A percentile compares a stretch with the other conserved stretches of the same genome.
phyloP scores from a whole-genome alignment of 1,140 invertebrate species.

The Anadara kagoshimensis region DNA sequence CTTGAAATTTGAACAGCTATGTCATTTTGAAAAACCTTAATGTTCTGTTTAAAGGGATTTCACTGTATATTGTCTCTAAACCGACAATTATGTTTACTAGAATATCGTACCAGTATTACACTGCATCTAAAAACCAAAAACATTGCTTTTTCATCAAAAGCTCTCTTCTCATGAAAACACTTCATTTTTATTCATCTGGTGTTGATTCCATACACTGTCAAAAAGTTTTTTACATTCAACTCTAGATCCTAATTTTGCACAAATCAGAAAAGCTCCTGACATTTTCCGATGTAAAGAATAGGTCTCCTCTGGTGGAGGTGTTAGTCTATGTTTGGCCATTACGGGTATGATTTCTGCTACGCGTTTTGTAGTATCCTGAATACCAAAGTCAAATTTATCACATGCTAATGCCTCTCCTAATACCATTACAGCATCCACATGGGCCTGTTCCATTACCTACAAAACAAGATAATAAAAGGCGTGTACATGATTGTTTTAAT shows the following conservation, averaged over 20 bases:
- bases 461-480: not conserved
- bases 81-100: too few species aligned
- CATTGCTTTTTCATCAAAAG: too few species aligned
- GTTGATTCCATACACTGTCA: slow-evolving; percentile 72
- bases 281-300: slow-evolving; percentile 99
- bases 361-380: slow-evolving; percentile 85
- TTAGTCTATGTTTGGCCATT: slow-evolving; percentile 94
- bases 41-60: too few species aligned
- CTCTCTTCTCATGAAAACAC: too few species aligned
- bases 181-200: too few species aligned
- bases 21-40: too few species aligned
- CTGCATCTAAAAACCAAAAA: too few species aligned
- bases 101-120: too few species aligned
- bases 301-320: slow-evolving; percentile 98
- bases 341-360: slow-evolving; percentile 93
- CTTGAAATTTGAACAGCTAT: too few species aligned
- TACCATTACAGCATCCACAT: slow-evolving; percentile 96
- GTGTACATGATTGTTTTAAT: too few species aligned
- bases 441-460: slow-evolving; percentile 93
- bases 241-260: slow-evolving; percentile 90
- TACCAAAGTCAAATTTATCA: slow-evolving; percentile 91
- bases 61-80: too few species aligned
- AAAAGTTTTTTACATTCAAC: slow-evolving; percentile 93
- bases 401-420: slow-evolving; percentile 92
- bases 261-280: slow-evolving; percentile 96